phyloP scores from a whole-genome alignment of 2,113 vertebrate genomes.

The Mormyrus iriodes region DNA sequence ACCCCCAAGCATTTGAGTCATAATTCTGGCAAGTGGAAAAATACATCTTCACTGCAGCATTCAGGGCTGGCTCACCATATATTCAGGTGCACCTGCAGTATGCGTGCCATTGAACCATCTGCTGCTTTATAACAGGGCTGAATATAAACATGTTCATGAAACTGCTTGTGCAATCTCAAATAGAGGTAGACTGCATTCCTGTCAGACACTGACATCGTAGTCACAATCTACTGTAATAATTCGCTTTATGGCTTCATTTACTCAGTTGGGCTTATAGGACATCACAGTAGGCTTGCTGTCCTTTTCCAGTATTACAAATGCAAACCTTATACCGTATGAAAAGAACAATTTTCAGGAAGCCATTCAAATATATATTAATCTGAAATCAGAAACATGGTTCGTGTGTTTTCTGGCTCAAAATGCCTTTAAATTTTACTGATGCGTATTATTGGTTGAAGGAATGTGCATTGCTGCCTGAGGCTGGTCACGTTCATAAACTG shows the following conservation, averaged over 20 bases:
- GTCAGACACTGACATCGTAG: no score
- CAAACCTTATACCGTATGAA: background rate
- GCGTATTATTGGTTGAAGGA: background rate
- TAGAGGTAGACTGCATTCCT: background rate
- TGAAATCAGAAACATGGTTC: background rate
- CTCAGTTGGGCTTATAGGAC: background rate
- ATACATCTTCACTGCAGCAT: background rate
- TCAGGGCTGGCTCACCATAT: background rate
- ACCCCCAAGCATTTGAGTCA: background rate
- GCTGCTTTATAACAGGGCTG: background rate
- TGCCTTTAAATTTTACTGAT: background rate
- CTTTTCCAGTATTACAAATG: background rate
- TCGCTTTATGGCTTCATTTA: background rate
- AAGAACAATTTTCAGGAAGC: background rate
- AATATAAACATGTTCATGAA: background rate
- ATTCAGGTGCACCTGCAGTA: background rate
- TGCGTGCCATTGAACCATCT: background rate
- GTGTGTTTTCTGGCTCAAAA: background rate
- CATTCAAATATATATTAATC: background rate
- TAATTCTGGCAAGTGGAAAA: background rate
- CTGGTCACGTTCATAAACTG: background rate
- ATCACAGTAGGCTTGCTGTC: background rate
- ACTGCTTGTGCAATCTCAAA: background rate
- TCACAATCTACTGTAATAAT: background rate
- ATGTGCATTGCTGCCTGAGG: background rate